Evolutionary conservation across 2,113 vertebrate species (phyloP).

Genomic region (Orcinus orca): DNA sequence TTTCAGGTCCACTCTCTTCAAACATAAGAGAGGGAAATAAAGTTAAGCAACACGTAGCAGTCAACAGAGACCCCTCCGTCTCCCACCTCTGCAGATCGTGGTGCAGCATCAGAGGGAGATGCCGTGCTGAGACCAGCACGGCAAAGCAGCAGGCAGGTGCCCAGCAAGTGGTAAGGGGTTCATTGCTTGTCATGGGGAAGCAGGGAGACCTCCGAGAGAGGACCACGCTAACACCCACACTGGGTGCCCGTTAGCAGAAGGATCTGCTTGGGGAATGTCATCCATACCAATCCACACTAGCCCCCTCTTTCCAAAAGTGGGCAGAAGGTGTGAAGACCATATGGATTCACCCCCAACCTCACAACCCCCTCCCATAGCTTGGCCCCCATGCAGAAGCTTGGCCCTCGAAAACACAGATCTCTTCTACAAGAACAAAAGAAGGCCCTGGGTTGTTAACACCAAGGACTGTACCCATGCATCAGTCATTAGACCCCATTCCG

Average conservation of each 20-base stretch:
- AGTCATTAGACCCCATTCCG: neutral
- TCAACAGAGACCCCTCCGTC: neutral
- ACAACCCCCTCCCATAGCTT: neutral
- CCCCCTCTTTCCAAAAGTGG: neutral
- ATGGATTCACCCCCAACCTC: neutral
- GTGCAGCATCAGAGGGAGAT: neutral
- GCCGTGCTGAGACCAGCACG: neutral
- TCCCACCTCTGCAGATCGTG: neutral
- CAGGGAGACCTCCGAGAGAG: neutral
- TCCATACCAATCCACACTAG: neutral
- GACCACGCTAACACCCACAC: neutral
- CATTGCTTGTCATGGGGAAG: neutral
- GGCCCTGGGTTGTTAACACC: neutral
- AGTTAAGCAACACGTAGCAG: neutral
- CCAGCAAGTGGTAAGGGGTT: neutral
- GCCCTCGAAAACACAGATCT: neutral
- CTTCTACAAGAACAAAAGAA: neutral
- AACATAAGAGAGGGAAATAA: neutral
- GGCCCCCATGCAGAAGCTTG: neutral
- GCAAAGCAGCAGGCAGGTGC: neutral
- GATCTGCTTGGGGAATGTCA: neutral
- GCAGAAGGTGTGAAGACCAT: neutral
- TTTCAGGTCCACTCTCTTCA: neutral
- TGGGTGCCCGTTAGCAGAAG: neutral
- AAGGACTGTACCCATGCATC: neutral